These are phyloP conservation scores for Saiga tatarica DNA, from an alignment of 2,113 vertebrate species.

Conservation along the genomic window DNA sequence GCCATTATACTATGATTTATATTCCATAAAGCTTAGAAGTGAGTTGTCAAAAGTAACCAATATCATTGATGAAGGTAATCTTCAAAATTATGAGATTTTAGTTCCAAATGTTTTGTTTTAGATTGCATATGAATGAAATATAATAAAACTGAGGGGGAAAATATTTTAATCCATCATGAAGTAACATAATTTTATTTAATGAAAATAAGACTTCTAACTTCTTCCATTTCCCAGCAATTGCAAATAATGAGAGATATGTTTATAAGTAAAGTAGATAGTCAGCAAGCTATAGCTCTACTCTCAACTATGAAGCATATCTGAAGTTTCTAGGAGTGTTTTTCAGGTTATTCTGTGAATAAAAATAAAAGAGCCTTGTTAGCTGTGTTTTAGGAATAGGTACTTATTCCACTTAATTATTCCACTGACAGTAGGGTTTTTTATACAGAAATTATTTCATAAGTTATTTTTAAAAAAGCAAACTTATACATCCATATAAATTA, in stretches of 20 bases:
- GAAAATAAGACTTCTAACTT: not conserved
- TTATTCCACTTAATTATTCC: not conserved
- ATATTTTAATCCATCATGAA: not conserved
- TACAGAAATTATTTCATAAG: not conserved
- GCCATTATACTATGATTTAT: not conserved
- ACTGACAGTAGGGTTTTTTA: not conserved
- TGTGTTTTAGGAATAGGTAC: not conserved
- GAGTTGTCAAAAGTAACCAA: not conserved
- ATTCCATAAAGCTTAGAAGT: not conserved
- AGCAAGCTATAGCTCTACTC: not conserved
- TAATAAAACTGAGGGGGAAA: not conserved
- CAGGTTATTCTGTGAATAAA: not conserved
- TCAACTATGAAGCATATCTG: not conserved
- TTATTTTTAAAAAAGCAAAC: not conserved
- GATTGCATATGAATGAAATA: slow-evolving; percentile 19
- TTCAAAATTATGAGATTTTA: slow-evolving; percentile 38
- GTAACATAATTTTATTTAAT: slow-evolving; percentile 26
- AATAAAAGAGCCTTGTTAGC: not conserved
- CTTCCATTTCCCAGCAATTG: not conserved
- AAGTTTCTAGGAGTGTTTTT: not conserved
- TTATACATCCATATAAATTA: not conserved
- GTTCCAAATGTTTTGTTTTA: slow-evolving; percentile 8
- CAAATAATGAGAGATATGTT: not conserved
- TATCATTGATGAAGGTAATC: not conserved
- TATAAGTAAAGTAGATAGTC: not conserved